Evolutionary conservation across 2,797 vertebrate species (phyloP).

Genomic region (Mormyrops attenuatus): DNA sequence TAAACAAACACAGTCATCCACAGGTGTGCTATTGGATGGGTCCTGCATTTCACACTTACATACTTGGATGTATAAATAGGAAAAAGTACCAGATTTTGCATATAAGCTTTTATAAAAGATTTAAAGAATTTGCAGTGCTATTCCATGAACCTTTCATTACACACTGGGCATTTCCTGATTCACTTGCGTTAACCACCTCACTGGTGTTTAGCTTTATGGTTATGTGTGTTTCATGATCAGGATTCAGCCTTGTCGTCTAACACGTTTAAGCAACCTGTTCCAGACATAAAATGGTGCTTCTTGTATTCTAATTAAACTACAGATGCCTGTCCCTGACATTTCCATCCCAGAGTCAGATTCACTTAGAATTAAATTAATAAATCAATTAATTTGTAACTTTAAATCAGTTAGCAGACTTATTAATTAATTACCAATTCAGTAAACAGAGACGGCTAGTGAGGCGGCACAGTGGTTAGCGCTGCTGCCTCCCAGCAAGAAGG

Average conservation of each 20-base stretch:
- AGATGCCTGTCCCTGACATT: not conserved
- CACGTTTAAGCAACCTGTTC: not conserved
- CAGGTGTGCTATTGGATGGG: not conserved
- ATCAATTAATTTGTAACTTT: not conserved
- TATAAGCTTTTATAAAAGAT: not conserved
- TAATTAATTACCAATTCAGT: not conserved
- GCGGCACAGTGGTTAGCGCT: no score
- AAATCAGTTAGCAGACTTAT: not conserved
- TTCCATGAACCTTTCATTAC: not conserved
- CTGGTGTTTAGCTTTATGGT: not conserved
- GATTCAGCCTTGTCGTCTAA: not conserved
- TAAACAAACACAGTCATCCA: conserved; percentile 12
- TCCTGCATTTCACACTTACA: not conserved
- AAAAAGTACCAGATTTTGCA: not conserved
- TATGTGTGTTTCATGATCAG: not conserved
- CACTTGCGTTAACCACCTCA: not conserved
- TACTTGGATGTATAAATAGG: not conserved
- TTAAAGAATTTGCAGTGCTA: not conserved
- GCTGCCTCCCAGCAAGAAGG: no score
- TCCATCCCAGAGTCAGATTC: not conserved
- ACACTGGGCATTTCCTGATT: not conserved
- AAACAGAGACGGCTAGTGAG: fast-evolving
- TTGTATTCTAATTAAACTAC: not conserved
- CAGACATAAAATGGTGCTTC: not conserved
- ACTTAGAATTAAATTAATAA: not conserved